phyloP scores from a whole-genome alignment of 2,113 vertebrate species.

The Paralichthys olivaceus region DNA sequence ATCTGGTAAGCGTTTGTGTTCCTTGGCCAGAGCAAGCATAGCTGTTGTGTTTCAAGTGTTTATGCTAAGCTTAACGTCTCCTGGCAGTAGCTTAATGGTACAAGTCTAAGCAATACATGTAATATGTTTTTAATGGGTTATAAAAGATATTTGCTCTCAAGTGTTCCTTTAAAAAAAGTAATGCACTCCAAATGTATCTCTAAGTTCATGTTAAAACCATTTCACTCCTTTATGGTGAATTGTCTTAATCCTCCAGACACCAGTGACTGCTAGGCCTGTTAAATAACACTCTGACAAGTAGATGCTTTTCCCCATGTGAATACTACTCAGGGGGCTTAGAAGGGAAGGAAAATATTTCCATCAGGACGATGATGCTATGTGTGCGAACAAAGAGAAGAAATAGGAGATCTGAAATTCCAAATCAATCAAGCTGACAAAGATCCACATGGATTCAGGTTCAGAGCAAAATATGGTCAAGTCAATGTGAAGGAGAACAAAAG shows the following conservation, averaged over 20 bases:
- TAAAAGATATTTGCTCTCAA: not conserved
- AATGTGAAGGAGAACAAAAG: not conserved
- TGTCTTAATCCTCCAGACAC: conserved; percentile 19
- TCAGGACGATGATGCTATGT: conserved; percentile 19
- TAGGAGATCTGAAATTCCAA: conserved; percentile 9
- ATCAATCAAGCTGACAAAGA: conserved; percentile 19
- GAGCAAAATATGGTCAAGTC: not conserved
- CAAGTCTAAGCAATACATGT: not conserved
- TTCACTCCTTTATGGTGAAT: not conserved
- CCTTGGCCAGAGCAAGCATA: not conserved
- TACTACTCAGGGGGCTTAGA: conserved; percentile 51
- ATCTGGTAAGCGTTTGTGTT: too few relatives aligned
- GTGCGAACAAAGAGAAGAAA: conserved; percentile 32
- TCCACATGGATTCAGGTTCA: not conserved
- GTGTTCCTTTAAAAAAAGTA: not conserved
- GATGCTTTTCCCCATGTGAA: conserved; percentile 46
- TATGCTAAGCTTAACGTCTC: not conserved
- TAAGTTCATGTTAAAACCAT: not conserved
- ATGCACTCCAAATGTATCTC: not conserved
- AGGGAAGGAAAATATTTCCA: conserved; percentile 47
- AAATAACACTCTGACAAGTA: conserved; percentile 48
- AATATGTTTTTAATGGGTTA: not conserved
- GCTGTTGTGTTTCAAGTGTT: not conserved
- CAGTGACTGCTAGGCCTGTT: conserved; percentile 23
- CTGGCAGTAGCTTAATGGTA: not conserved